Conservation (phyloP, 2,113 vertebrate species). For the Hymenochirus boettgeri region DNA sequence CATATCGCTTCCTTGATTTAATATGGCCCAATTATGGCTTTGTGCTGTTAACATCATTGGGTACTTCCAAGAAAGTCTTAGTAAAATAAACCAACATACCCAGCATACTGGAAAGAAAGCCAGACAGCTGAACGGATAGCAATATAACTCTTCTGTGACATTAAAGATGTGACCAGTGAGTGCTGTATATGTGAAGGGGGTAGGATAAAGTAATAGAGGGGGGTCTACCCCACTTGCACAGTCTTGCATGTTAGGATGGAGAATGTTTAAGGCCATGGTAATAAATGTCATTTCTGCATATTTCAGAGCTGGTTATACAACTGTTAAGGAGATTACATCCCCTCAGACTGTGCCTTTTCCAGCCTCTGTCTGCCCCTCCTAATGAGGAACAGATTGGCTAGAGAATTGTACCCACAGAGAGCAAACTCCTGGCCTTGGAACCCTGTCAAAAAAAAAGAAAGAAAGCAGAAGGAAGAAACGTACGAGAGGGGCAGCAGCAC, state of each 20-base stretch:
- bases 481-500: neutral
- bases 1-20: slow-evolving; percentile 53
- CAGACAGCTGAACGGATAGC: slow-evolving; percentile 34
- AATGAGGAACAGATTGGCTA: slow-evolving; percentile 56
- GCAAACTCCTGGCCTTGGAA: slow-evolving; percentile 45
- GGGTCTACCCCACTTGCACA: slow-evolving; percentile 12
- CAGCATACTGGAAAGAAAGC: slow-evolving; percentile 14
- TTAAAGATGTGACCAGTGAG: slow-evolving; percentile 29
- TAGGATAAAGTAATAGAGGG: neutral
- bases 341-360: slow-evolving; percentile 45
- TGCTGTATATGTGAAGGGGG: neutral
- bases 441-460: slow-evolving; percentile 2
- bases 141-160: slow-evolving; percentile 41
- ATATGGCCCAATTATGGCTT: slow-evolving; percentile 49
- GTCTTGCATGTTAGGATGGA: slow-evolving; percentile 34
- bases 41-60: slow-evolving; percentile 56
- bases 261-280: slow-evolving; percentile 42
- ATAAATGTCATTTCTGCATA: slow-evolving; percentile 49
- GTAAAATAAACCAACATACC: slow-evolving; percentile 48
- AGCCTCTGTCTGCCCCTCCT: slow-evolving; percentile 57
- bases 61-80: slow-evolving; percentile 49
- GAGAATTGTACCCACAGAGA: neutral
- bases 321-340: slow-evolving; percentile 56
- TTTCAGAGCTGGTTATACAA: slow-evolving; percentile 53
- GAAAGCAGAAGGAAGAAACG: neutral